phyloP scores from a whole-genome alignment of 1,140 invertebrate species.

The Mylabris phalerata region DNA sequence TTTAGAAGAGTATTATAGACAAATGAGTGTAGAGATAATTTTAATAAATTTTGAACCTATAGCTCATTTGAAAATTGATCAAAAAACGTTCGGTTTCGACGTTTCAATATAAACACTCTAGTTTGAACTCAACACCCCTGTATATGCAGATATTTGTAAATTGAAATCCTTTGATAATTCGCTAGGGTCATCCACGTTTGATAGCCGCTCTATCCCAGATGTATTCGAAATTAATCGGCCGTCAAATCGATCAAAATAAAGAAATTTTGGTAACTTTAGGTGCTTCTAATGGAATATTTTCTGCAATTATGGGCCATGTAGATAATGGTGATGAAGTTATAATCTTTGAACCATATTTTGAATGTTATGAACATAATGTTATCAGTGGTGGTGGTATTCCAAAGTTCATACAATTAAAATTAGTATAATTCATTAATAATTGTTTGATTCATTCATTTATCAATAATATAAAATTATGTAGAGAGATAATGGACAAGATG shows the following conservation, averaged over 20 bases:
- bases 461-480: no score
- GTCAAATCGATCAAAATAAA: slow-evolving; percentile 49
- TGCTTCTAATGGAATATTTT: slow-evolving; percentile 89
- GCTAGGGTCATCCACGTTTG: slow-evolving; percentile 75
- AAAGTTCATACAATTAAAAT: slow-evolving; percentile 80
- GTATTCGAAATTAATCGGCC: slow-evolving; percentile 72
- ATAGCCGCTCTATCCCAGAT: slow-evolving; percentile 78
- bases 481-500: no score
- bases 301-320: slow-evolving; percentile 74
- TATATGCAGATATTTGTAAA: not conserved
- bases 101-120: no score
- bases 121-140: no score
- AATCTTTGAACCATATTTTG: slow-evolving; percentile 97
- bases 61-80: no score
- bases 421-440: slow-evolving; percentile 29
- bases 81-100: no score
- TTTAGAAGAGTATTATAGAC: no score
- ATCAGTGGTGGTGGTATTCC: slow-evolving; percentile 77
- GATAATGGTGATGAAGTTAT: slow-evolving; percentile 86
- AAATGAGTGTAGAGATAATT: no score
- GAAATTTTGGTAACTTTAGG: slow-evolving; percentile 87
- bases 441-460: no score
- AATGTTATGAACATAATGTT: slow-evolving; percentile 96
- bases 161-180: not conserved
- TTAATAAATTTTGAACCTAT: no score